Base-by-base conservation (phyloP, 2,113 vertebrate species). In the Cryptomyrus ogoouensis region DNA sequence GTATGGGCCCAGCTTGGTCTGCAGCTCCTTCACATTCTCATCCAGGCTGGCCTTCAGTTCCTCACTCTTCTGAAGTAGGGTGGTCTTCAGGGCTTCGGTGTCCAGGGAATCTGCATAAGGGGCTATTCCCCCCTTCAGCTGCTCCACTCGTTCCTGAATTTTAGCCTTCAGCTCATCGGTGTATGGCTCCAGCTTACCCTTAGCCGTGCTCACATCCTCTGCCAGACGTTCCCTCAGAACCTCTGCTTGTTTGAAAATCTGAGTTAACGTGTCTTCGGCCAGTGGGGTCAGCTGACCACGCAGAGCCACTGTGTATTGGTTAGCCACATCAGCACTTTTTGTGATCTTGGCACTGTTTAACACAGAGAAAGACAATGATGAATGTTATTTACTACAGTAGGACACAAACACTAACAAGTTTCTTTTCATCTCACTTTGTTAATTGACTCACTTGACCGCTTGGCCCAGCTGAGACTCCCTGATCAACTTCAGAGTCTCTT, bases 101-200 rank as follows among this genome's bases (percentile, higher is more conserved):
- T 93, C 93, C 86, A 92, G 89, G 83, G 92, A 91, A 8, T 93
- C 92, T 8, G 93, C 93, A 62, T 91, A 85, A 42, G 92, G 92
- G 91, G 91, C 93, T 49, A 97, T 94, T 87, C 93, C 94, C 0
- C 80, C 88, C 3, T 91, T 94, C 10, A 97, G 94, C 70, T 95
- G 95, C 91, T 96, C 94, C 91, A 98, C 93, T 62, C 93, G 97
- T 89, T 91, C 24, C 93, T 96, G 96, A 93, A 98, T 95, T 89
- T 95, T 89, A 24, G 15, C 70, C 85, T 96, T 96, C 85, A 98
- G 91, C 6, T 96, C 93, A 47, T 96, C 92, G 0, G 97, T 95
- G 56, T 93, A 95, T 46, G 96, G 96, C 91, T 94, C 91, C 87
- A 96, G 90, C 84, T 58, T 92, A 3, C 89, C 93, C 42, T 95